Evolutionary conservation across 2,888 invertebrate genomes (phyloP).

Genomic region (Dryocosmus kuriphilus): DNA sequence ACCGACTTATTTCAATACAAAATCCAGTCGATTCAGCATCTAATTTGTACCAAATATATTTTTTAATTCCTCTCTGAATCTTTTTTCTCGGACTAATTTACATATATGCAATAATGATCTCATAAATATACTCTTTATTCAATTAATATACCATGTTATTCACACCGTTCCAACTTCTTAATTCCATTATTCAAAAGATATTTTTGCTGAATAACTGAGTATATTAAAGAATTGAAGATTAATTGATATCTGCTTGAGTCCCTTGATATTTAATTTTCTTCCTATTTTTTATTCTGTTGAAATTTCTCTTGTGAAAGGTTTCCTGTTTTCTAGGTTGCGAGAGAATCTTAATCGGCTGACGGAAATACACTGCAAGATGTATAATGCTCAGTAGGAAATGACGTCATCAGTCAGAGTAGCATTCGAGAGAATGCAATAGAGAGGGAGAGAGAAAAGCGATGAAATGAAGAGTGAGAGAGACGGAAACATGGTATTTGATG

Average conservation of each 20-base stretch:
- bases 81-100: background rate
- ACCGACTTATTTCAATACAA: background rate
- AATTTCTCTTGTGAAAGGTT: conserved; percentile 7
- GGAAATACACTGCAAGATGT: conserved; percentile 70
- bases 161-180: background rate
- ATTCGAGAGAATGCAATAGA: conserved; percentile 55
- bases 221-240: too few relatives aligned
- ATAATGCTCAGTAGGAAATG: conserved; percentile 73
- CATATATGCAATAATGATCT: background rate
- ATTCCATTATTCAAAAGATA: too few relatives aligned
- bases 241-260: too few relatives aligned
- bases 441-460: conserved; percentile 53
- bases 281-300: background rate
- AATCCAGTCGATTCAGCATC: too few relatives aligned
- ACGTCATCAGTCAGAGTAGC: conserved; percentile 74
- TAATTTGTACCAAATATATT: background rate
- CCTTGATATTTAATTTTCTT: too few relatives aligned
- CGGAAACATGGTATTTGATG: conserved; percentile 28
- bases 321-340: conserved; percentile 33
- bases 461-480: conserved; percentile 42
- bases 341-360: conserved; percentile 69
- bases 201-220: too few relatives aligned
- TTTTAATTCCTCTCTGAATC: background rate
- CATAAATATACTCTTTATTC: background rate
- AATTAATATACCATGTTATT: background rate